These are phyloP conservation scores for Brevimyrus niger DNA, from an alignment of 2,113 vertebrate genomes.

Conservation along the genomic window DNA sequence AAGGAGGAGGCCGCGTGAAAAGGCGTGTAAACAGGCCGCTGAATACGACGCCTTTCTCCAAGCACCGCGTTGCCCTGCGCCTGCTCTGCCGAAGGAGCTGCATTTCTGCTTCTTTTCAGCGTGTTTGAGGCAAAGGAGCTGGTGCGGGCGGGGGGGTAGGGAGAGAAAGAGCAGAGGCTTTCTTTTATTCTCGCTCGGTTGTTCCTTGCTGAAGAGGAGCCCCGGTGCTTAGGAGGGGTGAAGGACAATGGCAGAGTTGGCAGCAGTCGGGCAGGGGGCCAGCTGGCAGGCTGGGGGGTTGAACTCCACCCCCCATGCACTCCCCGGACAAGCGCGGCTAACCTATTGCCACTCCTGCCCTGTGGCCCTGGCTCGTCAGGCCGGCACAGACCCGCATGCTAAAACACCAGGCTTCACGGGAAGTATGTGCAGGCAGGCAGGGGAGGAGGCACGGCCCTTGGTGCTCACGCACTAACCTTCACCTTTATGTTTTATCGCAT, in stretches of 20 bases:
- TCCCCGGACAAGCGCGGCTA: neutral
- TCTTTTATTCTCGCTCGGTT: neutral
- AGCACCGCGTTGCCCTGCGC: neutral
- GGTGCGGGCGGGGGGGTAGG: neutral
- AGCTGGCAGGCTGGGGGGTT: neutral
- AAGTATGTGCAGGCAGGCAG: neutral
- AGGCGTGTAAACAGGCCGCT: neutral
- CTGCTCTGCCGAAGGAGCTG: neutral
- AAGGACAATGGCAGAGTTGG: conserved; percentile 8
- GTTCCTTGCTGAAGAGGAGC: neutral
- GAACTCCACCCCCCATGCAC: neutral
- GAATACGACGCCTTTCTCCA: neutral
- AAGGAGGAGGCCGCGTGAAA: neutral
- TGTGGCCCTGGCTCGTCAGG: neutral
- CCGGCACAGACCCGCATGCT: neutral
- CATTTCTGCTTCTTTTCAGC: neutral
- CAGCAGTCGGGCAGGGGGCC: neutral
- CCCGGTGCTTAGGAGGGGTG: neutral
- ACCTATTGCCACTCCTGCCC: neutral
- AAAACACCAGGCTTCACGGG: neutral
- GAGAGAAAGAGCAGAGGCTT: neutral
- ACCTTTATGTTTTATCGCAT: neutral
- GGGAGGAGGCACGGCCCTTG: neutral
- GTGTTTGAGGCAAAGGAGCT: neutral
- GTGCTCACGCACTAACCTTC: neutral